Conservation (phyloP, 1,140 invertebrate genomes). For the Drosophila guanche region DNA sequence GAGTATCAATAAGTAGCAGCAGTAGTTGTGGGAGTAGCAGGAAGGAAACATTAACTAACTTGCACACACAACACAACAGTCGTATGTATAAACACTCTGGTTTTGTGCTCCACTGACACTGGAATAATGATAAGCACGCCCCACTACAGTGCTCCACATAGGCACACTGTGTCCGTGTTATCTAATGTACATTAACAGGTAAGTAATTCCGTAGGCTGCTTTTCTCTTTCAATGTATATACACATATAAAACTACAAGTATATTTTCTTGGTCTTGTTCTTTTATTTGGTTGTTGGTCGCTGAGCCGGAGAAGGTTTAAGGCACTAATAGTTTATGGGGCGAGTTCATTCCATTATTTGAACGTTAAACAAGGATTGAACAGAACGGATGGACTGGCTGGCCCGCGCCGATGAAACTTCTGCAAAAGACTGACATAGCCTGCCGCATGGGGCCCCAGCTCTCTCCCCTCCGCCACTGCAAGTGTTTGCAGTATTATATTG, state of each 20-base stretch:
- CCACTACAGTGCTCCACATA: conserved; percentile 56
- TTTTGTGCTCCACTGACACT: conserved; percentile 29
- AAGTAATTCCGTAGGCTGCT: conserved; percentile 31
- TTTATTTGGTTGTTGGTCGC: conserved; percentile 15
- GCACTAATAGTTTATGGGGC: too few relatives aligned
- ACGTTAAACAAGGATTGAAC: too few relatives aligned
- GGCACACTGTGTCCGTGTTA: conserved; percentile 50
- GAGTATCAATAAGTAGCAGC: too few relatives aligned
- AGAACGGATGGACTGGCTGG: background rate
- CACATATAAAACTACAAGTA: background rate
- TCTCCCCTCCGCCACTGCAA: too few relatives aligned
- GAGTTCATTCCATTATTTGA: conserved; percentile 3
- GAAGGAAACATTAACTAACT: conserved; percentile 26
- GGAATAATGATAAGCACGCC: conserved; percentile 64
- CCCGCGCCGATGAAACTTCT: conserved; percentile 51
- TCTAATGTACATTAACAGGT: conserved; percentile 75
- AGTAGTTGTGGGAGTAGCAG: too few relatives aligned
- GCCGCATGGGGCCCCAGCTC: too few relatives aligned
- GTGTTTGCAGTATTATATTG: conserved; percentile 11
- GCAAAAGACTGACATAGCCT: conserved; percentile 51
- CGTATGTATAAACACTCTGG: too few relatives aligned
- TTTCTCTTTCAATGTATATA: background rate
- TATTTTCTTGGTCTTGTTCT: background rate
- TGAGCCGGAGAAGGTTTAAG: background rate
- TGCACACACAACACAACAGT: conserved; percentile 25